Percentiles rank a stretch among this genome's conserved stretches.
phyloP scores from a whole-genome alignment of 2,113 vertebrate genomes.

The Callipepla californica region DNA sequence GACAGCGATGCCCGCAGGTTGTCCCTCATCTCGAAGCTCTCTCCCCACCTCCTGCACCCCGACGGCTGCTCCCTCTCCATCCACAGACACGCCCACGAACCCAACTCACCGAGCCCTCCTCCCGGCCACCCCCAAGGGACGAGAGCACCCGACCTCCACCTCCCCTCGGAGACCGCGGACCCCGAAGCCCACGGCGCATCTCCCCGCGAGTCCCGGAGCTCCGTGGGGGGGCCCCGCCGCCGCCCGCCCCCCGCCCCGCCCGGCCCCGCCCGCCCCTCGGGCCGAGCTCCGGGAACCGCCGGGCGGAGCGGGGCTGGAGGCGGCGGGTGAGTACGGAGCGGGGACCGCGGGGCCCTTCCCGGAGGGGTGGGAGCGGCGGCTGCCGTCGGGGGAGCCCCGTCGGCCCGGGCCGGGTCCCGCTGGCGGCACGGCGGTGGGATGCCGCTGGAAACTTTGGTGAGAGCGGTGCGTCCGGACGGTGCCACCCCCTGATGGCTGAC shows the following conservation, averaged over 20 bases:
- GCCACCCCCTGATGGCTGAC: background rate
- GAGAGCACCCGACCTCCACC: too few species aligned
- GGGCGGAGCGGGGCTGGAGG: background rate
- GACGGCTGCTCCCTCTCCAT: fast-evolving
- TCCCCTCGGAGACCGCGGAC: too few species aligned
- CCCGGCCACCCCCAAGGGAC: background rate
- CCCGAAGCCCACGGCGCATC: too few species aligned
- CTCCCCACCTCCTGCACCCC: fast-evolving
- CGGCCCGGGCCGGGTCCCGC: background rate
- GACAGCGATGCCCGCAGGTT: background rate
- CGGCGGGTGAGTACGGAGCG: background rate
- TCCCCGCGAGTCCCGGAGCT: too few species aligned
- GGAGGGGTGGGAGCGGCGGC: background rate
- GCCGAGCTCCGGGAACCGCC: background rate
- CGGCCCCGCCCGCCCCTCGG: background rate
- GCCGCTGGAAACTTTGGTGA: background rate
- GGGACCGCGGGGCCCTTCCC: background rate
- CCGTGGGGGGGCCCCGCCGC: too few species aligned
- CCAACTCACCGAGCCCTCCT: background rate
- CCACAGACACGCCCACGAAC: background rate
- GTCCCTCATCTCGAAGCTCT: background rate
- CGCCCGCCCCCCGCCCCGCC: background rate
- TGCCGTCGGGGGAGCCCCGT: too few species aligned
- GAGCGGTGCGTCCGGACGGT: background rate
- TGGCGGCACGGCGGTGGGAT: background rate